Conservation (phyloP, 2,113 vertebrate genomes). For the Tiliqua scincoides region DNA sequence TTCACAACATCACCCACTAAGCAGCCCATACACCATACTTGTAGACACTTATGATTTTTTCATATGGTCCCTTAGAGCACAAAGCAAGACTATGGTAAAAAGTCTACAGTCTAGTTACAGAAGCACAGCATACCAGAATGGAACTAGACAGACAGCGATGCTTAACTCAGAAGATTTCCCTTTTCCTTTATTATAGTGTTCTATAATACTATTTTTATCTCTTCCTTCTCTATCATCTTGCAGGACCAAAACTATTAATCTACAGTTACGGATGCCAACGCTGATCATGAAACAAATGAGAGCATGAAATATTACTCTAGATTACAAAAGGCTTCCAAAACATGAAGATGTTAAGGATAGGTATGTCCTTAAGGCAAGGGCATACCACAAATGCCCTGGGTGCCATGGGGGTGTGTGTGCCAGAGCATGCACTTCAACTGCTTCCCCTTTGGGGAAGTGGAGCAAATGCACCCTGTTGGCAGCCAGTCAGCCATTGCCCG, state of each 20-base stretch:
- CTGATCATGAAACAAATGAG: conserved; percentile 10
- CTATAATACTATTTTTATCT: neutral
- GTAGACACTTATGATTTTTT: too few relatives aligned
- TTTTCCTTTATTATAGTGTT: neutral
- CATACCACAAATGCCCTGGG: too few relatives aligned
- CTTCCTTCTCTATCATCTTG: neutral
- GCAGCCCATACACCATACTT: too few relatives aligned
- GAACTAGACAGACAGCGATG: neutral
- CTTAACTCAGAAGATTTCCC: neutral
- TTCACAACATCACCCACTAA: neutral
- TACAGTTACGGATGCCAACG: conserved; percentile 12
- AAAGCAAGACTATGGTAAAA: neutral
- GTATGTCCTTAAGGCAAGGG: too few relatives aligned
- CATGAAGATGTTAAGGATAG: neutral
- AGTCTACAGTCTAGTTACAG: too few relatives aligned
- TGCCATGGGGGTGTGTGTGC: too few relatives aligned
- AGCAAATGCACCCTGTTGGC: too few relatives aligned
- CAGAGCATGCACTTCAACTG: too few relatives aligned
- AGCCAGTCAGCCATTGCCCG: too few relatives aligned
- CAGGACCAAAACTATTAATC: neutral
- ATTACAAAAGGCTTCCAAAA: neutral
- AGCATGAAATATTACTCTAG: conserved; percentile 17
- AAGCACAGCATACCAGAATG: too few relatives aligned
- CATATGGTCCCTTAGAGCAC: neutral
- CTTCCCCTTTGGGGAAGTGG: too few relatives aligned